These are phyloP conservation scores for Chloebia gouldiae DNA, from an alignment of 2,113 vertebrate genomes.

Conservation along the genomic window DNA sequence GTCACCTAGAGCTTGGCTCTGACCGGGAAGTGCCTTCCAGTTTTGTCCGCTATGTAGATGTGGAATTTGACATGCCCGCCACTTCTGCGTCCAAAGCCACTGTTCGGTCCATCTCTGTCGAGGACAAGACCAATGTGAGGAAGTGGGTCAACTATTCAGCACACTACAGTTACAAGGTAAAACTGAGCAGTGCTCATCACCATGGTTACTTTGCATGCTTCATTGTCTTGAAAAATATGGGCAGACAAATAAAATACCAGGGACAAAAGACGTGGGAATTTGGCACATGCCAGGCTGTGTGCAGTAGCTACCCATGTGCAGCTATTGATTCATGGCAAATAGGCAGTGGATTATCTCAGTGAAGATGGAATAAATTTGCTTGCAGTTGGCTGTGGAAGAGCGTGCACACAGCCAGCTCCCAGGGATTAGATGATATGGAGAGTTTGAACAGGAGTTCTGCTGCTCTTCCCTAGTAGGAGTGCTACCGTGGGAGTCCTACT, in stretches of 20 bases:
- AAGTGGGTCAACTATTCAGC: conserved; percentile 90
- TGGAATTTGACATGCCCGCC: conserved; percentile 88
- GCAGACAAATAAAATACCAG: background rate
- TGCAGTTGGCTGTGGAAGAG: background rate
- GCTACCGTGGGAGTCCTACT: background rate
- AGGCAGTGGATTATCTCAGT: background rate
- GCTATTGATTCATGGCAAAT: background rate
- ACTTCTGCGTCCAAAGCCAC: conserved; percentile 83
- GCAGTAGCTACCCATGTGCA: background rate
- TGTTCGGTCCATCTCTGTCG: conserved; percentile 83
- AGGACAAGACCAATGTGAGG: conserved; percentile 78
- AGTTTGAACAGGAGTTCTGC: background rate
- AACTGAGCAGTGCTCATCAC: background rate
- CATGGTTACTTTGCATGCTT: background rate
- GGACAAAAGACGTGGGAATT: background rate
- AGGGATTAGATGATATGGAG: background rate
- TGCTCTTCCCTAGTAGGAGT: background rate
- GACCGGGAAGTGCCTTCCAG: conserved; percentile 85
- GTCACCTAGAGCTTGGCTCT: conserved; percentile 88
- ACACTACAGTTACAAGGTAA: conserved; percentile 89
- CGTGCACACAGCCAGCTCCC: background rate
- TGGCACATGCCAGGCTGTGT: background rate
- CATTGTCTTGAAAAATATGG: background rate
- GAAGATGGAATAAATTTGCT: background rate
- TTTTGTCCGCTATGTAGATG: conserved; percentile 78